Percentiles rank a stretch among this genome's conserved stretches.
These are phyloP conservation scores for Rhynchomys soricoides DNA, from an alignment of 2,113 vertebrate species.

Conservation along the genomic window DNA sequence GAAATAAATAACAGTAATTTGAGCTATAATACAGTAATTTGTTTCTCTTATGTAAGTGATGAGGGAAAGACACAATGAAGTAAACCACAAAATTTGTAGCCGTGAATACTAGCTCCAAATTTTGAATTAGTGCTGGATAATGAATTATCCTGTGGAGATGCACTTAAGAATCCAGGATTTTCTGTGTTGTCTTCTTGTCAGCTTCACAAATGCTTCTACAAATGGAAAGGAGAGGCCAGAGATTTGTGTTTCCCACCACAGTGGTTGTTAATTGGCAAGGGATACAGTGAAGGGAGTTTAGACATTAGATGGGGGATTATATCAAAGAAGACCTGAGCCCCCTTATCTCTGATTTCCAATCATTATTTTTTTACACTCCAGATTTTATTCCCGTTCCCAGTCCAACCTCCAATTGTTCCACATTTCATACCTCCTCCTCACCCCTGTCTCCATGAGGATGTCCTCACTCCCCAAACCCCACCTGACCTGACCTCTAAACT, in stretches of 20 bases:
- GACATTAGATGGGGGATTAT: background rate
- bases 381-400: no score
- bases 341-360: background rate
- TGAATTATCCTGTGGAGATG: background rate
- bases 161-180: background rate
- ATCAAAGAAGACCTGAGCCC: background rate
- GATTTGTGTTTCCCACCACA: background rate
- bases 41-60: background rate
- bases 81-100: background rate
- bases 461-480: no score
- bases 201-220: background rate
- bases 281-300: background rate
- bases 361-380: no score
- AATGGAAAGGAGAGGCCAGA: background rate
- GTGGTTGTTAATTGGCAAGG: background rate
- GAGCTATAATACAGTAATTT: background rate
- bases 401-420: no score
- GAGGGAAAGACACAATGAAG: background rate
- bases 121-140: slow-evolving; percentile 4
- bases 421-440: no score
- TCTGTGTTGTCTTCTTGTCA: background rate
- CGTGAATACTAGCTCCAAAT: background rate
- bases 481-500: no score
- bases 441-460: no score
- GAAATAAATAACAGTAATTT: slow-evolving; percentile 28